A percentile compares a stretch with the other conserved stretches of the same genome.
Conservation (phyloP, 2,888 invertebrate genomes). For the Dendrolimus pini region DNA sequence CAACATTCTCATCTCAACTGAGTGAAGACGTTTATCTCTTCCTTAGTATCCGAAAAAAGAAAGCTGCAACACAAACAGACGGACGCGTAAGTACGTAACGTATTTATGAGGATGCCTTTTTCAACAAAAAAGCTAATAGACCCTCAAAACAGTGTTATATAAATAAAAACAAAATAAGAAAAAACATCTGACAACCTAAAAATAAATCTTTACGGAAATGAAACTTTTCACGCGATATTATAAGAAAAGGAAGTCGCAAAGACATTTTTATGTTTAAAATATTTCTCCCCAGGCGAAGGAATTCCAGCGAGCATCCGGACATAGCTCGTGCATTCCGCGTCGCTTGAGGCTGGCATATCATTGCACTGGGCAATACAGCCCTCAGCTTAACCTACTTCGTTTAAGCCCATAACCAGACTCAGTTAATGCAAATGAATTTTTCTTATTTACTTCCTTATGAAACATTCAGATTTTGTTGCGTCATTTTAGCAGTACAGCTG, state of each 20-base stretch:
- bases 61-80: too few species aligned
- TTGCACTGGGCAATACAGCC: conserved; percentile 15
- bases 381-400: background rate
- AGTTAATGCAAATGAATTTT: background rate
- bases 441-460: background rate
- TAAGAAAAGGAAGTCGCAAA: conserved; percentile 18
- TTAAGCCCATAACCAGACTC: background rate
- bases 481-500: background rate
- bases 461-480: background rate
- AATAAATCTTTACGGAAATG: background rate
- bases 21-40: too few species aligned
- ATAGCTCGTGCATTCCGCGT: conserved; percentile 43
- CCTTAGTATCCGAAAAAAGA: too few species aligned
- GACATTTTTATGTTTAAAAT: conserved; percentile 43
- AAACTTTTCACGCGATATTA: conserved; percentile 1
- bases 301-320: conserved; percentile 35
- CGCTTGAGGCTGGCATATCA: conserved; percentile 38
- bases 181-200: background rate
- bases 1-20: too few species aligned
- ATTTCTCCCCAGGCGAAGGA: conserved; percentile 33
- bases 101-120: too few species aligned
- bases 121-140: too few species aligned
- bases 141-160: too few species aligned
- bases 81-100: too few species aligned
- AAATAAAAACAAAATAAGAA: too few species aligned